These are phyloP conservation scores for Ormyrus labotus DNA, from an alignment of 2,888 invertebrate species.

Conservation along the genomic window DNA sequence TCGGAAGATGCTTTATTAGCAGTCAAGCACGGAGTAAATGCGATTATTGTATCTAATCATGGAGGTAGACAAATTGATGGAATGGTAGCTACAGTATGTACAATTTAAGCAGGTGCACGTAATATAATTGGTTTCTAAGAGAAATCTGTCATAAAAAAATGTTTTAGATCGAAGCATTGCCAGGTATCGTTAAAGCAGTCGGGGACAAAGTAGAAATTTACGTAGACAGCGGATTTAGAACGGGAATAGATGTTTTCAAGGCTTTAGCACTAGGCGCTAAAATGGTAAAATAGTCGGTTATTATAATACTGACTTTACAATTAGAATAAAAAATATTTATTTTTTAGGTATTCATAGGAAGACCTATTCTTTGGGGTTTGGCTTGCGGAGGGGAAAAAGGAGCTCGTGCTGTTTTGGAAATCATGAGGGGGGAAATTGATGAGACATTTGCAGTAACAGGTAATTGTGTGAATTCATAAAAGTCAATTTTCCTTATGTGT, in stretches of 20 bases:
- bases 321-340: neutral
- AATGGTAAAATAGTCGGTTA: constrained; percentile 79
- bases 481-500: no score
- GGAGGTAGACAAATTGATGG: constrained; percentile 93
- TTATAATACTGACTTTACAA: neutral
- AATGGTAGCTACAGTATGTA: constrained; percentile 85
- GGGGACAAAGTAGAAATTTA: constrained; percentile 86
- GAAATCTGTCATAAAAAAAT: constrained; percentile 40
- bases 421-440: constrained; percentile 86
- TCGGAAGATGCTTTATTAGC: constrained; percentile 90
- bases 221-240: constrained; percentile 90
- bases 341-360: constrained; percentile 86
- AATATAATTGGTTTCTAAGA: constrained; percentile 48
- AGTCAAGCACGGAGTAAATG: constrained; percentile 84
- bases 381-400: constrained; percentile 87
- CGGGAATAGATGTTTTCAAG: constrained; percentile 92
- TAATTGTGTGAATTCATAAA: constrained; percentile 65
- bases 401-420: constrained; percentile 83
- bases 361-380: constrained; percentile 91
- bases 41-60: constrained; percentile 94
- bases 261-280: constrained; percentile 93
- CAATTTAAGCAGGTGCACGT: no score
- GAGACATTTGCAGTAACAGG: constrained; percentile 86
- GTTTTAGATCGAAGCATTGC: constrained; percentile 86
- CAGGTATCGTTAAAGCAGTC: constrained; percentile 86